Percentiles rank a stretch among this genome's conserved stretches.
Evolutionary conservation across 2,113 vertebrate species (phyloP).

Genomic region (Arvicanthis niloticus): DNA sequence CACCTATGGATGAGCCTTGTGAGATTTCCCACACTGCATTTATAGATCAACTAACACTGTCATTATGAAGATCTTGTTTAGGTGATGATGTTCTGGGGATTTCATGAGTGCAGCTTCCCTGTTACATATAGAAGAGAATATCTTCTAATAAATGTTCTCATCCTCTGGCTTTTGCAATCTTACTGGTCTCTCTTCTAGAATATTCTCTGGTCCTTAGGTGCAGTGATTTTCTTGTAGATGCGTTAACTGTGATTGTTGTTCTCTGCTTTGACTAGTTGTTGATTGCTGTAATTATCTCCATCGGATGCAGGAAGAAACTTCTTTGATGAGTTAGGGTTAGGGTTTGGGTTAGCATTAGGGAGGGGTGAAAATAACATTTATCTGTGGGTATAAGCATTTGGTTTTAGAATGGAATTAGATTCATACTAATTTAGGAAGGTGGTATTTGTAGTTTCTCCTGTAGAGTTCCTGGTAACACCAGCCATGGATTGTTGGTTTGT

Average conservation of each 20-base stretch:
- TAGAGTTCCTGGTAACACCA: neutral
- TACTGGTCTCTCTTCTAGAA: neutral
- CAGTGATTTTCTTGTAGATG: neutral
- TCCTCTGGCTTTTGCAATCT: neutral
- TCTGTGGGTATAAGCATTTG: neutral
- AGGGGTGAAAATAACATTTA: neutral
- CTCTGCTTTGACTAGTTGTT: neutral
- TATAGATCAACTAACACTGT: neutral
- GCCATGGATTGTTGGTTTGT: neutral
- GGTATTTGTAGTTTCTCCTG: neutral
- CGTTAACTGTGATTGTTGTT: neutral
- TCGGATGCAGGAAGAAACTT: neutral
- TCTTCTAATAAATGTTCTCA: neutral
- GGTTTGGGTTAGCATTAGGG: too few relatives aligned
- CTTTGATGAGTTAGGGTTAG: neutral
- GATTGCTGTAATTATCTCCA: neutral
- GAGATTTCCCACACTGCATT: neutral
- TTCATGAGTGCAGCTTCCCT: neutral
- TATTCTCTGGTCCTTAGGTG: neutral
- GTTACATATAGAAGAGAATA: neutral
- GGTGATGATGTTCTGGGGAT: neutral
- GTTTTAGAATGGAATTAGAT: neutral
- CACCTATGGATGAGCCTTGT: neutral
- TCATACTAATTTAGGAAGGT: neutral
- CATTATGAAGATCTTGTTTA: neutral